These are phyloP conservation scores for Clarias macrocephalus DNA, from an alignment of 2,113 vertebrate species.

Conservation along the genomic window DNA sequence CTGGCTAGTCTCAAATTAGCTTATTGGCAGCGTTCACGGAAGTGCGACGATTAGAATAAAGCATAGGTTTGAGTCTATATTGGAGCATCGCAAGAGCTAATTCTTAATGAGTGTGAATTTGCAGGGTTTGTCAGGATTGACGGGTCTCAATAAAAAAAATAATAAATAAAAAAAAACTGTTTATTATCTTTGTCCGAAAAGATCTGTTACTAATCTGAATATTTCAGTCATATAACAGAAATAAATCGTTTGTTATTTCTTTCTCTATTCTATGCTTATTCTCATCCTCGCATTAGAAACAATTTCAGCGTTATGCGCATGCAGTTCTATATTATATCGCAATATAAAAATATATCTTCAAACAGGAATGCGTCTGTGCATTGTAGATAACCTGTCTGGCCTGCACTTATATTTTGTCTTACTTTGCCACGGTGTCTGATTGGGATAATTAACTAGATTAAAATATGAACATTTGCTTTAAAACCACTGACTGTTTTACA, in stretches of 20 bases:
- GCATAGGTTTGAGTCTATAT: background rate
- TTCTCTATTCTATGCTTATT: background rate
- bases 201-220: background rate
- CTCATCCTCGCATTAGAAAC: background rate
- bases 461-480: background rate
- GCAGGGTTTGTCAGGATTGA: background rate
- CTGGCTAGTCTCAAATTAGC: background rate
- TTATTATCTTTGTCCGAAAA: background rate
- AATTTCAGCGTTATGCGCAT: background rate
- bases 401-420: background rate
- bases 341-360: background rate
- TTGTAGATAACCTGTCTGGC: background rate
- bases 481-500: background rate
- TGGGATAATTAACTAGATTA: background rate
- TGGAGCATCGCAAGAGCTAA: too few species aligned
- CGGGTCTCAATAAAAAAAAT: background rate
- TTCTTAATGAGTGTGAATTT: background rate
- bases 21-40: constrained; percentile 1
- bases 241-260: background rate
- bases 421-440: background rate
- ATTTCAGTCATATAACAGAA: background rate
- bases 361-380: background rate
- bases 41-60: background rate
- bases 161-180: too few species aligned
- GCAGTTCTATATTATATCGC: background rate